Base-by-base conservation (phyloP, 2,888 invertebrate species). In the Philopedon plagiatum region DNA sequence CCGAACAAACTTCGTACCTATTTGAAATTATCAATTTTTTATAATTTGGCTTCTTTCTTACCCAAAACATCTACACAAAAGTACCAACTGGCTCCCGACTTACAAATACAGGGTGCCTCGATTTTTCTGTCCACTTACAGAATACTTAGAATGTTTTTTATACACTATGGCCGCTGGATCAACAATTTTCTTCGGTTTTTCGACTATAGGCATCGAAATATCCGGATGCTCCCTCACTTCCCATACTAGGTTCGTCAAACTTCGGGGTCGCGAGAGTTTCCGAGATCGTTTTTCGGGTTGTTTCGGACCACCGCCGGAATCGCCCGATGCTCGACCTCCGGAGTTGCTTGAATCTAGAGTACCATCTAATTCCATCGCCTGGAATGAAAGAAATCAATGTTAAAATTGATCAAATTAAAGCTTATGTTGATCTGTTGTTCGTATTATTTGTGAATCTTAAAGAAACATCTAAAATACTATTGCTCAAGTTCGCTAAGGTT, bases 291-390 rank as follows among this genome's bases (percentile, higher is more conserved):
- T 94, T 82, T 95, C 94, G 64, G 94, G 94, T 81, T 94, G 88
- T 83, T 94, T 94, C 4, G 91, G 91, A 1, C 91, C 91, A 54
- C 91, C 90, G 5, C 83, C 84, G 3, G 95, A 95, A 84, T 95
- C 95, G 1, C 94, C 94, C 9, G 95, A 95, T 4, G 94, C 94
- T 64, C 94, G 89, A 0, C 95, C 95, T 34, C 95, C 95, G 23
- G 95, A 95, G 86, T 95, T 94, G 83, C 95, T 95, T 37, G 95
- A 96, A 82, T 95, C 94, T 76, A 96, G 87, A n/a, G 95, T 95
- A 0, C 94, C 94, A 74, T 87, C 88, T 78, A 85, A 85, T 79
- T 91, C 92, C 90, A 91, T 92, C 13, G 91, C 91, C 83, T 91
- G 91, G 18, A 67, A 71, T 66, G 18, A 62, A 51, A 41, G 56